These are phyloP conservation scores for Phrynocephalus forsythii DNA, from an alignment of 2,797 vertebrate species.

Conservation along the genomic window DNA sequence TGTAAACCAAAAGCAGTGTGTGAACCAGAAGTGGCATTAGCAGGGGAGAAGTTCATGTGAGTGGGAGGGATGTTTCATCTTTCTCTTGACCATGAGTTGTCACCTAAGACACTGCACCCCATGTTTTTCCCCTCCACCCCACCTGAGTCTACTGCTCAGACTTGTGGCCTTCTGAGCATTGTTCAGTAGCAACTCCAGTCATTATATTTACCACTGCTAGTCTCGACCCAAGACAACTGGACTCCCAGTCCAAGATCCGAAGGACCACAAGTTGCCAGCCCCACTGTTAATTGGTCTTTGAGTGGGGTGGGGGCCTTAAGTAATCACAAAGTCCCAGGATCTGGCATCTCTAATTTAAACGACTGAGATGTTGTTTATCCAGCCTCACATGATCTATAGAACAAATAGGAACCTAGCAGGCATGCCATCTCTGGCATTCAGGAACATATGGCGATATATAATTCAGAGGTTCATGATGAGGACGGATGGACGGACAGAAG, in stretches of 20 bases:
- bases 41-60: not conserved
- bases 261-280: not conserved
- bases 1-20: too few relatives aligned
- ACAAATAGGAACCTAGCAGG: not conserved
- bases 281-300: not conserved
- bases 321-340: too few relatives aligned
- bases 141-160: not conserved
- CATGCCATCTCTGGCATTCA: not conserved
- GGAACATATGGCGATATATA: not conserved
- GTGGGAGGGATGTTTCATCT: not conserved
- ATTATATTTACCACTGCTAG: too few relatives aligned
- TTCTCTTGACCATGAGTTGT: not conserved
- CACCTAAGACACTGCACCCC: not conserved
- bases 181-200: not conserved
- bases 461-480: not conserved
- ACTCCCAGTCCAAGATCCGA: not conserved
- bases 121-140: too few relatives aligned
- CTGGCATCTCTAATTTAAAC: not conserved
- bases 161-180: not conserved
- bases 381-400: not conserved
- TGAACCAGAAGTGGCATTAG: not conserved
- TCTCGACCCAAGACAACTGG: too few relatives aligned
- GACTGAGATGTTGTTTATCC: not conserved
- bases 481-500: too few relatives aligned
- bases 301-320: not conserved